phyloP scores from a whole-genome alignment of 1,140 invertebrate genomes.

The Brachionus koreanus region DNA sequence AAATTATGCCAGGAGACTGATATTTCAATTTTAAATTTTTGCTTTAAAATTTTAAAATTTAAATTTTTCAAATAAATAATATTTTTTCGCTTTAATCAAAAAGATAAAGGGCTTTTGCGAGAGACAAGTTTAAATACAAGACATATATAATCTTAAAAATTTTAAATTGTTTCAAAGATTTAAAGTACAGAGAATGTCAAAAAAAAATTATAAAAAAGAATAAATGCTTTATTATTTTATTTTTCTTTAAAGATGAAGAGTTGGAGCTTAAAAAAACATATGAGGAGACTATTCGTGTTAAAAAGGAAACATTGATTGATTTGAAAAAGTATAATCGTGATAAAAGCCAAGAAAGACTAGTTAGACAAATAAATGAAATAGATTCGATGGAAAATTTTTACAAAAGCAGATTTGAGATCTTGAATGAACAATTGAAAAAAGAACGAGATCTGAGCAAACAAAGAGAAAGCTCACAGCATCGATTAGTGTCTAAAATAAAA shows the following conservation, averaged over 20 bases:
- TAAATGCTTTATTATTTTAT: not conserved
- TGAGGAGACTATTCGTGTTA: constrained; percentile 54
- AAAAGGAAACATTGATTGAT: constrained; percentile 55
- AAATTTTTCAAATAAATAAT: not conserved
- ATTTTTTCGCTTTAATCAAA: not conserved
- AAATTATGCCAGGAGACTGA: no score
- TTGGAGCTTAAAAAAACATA: constrained; percentile 56
- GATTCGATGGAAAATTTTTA: constrained; percentile 56
- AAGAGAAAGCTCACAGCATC: constrained; percentile 24
- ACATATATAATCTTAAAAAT: no score
- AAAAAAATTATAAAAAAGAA: no score
- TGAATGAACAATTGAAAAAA: constrained; percentile 12
- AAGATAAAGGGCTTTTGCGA: no score
- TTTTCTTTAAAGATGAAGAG: constrained; percentile 52
- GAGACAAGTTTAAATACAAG: no score
- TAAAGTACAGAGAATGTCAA: no score
- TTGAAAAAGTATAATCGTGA: constrained; percentile 55
- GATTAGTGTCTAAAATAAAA: constrained; percentile 54
- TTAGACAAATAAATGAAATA: constrained; percentile 52
- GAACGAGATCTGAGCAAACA: not conserved
- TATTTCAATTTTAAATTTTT: no score
- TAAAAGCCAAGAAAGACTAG: constrained; percentile 50
- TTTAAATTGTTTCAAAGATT: no score
- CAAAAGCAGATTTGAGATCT: not conserved
- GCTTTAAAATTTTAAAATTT: not conserved